Base-by-base conservation (phyloP, 2,113 vertebrate species). In the Nibea albiflora region DNA sequence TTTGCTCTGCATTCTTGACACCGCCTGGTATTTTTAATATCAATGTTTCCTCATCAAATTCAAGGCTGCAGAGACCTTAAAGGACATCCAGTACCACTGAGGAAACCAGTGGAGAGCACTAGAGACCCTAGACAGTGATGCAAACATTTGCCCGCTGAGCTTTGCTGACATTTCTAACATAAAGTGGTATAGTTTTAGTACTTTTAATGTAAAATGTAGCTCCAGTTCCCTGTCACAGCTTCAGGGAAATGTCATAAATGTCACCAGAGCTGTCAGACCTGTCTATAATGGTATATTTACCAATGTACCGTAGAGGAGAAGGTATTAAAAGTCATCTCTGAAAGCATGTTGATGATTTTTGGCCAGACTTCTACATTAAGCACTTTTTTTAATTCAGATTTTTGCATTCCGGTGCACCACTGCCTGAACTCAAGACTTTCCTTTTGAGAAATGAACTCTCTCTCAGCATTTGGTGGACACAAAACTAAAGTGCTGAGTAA, bases 1-100 rank as follows among this genome's bases (percentile, higher is more conserved):
- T 85, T 88, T 85, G 73, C 68, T 76, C 76, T 65, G 84, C 71
- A 88, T 87, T 85, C 69, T 69, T 80, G 69, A 82, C 78, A 78
- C 66, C 70, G 71, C 22, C 69, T 78, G 57, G 24, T 80, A 39
- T 78, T 86, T 87, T 83, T 80, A 74, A 87, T 74, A 86, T 78
- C 61, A 81, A 81, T 58, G 77, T 80, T 58, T 73, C 61, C 35
- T 80, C 28, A 42, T 85, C 64, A 83, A 57, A 80, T 83, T 61
- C 53, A 52, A 82, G 52, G 19, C 63, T 57, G 47, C 76, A 42
- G 57, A 26, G 70, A 62, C 60, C 69, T 74, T 73, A 35, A 76
- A 73, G 63, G 68, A 64, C 70, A 76, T 20, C 24, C 17, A 52
- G 64, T 71, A 61, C 35, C 20, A 61, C 50, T n/a, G 0, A 5